phyloP scores from a whole-genome alignment of 1,140 invertebrate species.

The Leguminivora glycinivorella region DNA sequence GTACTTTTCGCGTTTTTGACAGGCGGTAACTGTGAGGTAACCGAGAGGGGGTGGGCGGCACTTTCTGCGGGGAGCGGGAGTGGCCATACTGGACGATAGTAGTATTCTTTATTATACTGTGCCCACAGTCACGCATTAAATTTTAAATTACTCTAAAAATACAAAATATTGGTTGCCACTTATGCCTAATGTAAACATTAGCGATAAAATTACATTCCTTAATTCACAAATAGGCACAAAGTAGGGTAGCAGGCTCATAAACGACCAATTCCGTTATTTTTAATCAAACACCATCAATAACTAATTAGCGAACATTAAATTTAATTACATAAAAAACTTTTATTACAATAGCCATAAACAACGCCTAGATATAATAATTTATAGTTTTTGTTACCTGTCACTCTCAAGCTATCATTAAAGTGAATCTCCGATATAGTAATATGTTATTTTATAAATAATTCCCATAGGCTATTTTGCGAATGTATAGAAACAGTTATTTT shows the following conservation, averaged over 20 bases:
- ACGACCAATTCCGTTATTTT: not conserved
- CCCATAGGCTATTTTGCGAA: constrained; percentile 56
- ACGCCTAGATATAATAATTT: constrained; percentile 39
- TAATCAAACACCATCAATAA: not conserved
- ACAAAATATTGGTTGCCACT: no score
- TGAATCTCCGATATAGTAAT: constrained; percentile 46
- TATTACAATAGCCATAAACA: constrained; percentile 28
- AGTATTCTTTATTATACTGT: no score
- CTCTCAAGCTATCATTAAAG: constrained; percentile 53
- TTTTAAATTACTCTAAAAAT: no score
- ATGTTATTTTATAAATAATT: constrained; percentile 58
- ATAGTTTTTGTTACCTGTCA: constrained; percentile 45
- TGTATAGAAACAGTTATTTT: constrained; percentile 55
- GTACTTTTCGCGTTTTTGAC: no score
- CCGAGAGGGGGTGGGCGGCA: no score
- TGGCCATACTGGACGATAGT: no score
- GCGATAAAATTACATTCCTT: no score
- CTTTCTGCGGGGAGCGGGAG: no score
- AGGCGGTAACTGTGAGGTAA: no score
- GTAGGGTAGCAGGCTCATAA: not conserved
- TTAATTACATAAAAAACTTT: constrained; percentile 5
- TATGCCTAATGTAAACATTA: no score
- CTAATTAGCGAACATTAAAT: constrained; percentile 17
- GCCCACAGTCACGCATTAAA: no score
- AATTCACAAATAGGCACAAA: no score